phyloP scores from a whole-genome alignment of 2,797 vertebrate species.

The Lophius americanus region DNA sequence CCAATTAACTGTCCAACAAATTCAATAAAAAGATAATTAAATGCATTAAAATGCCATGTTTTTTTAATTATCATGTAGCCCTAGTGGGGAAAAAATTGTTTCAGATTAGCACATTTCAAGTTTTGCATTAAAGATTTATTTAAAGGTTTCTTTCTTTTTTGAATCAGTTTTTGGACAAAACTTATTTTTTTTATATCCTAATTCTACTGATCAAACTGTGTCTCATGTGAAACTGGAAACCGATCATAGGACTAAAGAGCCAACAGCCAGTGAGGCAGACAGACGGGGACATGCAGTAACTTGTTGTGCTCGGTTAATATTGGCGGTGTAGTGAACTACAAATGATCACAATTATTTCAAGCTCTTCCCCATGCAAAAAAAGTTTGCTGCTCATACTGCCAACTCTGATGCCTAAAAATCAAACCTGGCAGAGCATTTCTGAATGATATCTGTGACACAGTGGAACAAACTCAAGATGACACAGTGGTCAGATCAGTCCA shows the following conservation, averaged over 20 bases:
- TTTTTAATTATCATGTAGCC: too few species aligned
- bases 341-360: slow-evolving; percentile 7
- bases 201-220: neutral
- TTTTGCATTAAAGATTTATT: too few species aligned
- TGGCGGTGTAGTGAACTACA: slow-evolving; percentile 8
- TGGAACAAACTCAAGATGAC: slow-evolving; percentile 60
- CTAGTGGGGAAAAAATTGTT: neutral
- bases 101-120: too few species aligned
- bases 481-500: slow-evolving; percentile 56
- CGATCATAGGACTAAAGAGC: slow-evolving; percentile 6
- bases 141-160: neutral
- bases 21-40: too few species aligned
- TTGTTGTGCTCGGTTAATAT: slow-evolving; percentile 14
- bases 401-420: slow-evolving; percentile 29
- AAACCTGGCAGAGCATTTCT: slow-evolving; percentile 35
- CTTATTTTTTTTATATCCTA: neutral
- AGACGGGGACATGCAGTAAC: slow-evolving; percentile 26
- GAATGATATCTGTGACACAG: slow-evolving; percentile 32
- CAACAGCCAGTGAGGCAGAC: neutral
- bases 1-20: too few species aligned
- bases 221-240: neutral
- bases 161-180: neutral
- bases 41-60: too few species aligned
- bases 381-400: neutral
- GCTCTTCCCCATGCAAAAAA: slow-evolving; percentile 5